These are phyloP conservation scores for Telmatherina bonti DNA, from an alignment of 2,797 vertebrate species.

Conservation along the genomic window DNA sequence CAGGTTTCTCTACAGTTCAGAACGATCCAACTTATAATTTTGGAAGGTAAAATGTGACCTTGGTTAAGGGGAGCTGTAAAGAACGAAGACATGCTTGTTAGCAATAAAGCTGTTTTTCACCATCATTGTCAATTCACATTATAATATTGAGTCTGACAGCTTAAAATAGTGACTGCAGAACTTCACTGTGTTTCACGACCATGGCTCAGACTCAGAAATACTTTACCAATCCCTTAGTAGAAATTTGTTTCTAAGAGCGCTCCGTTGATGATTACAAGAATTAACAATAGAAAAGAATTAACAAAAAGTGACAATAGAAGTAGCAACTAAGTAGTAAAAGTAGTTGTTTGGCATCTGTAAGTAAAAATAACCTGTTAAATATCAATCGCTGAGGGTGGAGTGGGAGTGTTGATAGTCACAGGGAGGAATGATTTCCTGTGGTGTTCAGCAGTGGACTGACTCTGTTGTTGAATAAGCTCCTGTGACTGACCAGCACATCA, in stretches of 20 bases:
- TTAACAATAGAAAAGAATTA: too few relatives aligned
- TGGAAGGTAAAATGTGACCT: constrained; percentile 27
- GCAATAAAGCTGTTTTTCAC: constrained; percentile 39
- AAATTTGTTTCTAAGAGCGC: too few relatives aligned
- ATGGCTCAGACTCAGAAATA: background rate
- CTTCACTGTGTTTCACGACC: constrained; percentile 1
- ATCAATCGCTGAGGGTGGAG: background rate
- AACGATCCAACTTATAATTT: constrained; percentile 53
- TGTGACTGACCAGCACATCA: background rate
- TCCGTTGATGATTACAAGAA: too few relatives aligned
- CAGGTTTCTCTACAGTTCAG: constrained; percentile 31
- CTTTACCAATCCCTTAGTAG: too few relatives aligned
- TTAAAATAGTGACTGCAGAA: constrained; percentile 20
- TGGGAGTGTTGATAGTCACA: background rate
- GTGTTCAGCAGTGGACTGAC: background rate
- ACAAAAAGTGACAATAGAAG: too few relatives aligned
- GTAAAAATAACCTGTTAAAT: too few relatives aligned
- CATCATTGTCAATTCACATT: constrained; percentile 31
- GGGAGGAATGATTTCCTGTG: background rate
- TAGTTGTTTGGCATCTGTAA: too few relatives aligned
- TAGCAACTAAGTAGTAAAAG: too few relatives aligned
- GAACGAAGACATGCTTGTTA: constrained; percentile 38
- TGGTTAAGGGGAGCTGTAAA: constrained; percentile 28
- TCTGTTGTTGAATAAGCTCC: background rate
- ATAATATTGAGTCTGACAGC: constrained; percentile 24